A percentile compares a stretch with the other conserved stretches of the same genome.
These are phyloP conservation scores for Carpatolechia fugitivella DNA, from an alignment of 2,888 invertebrate genomes.

Conservation along the genomic window DNA sequence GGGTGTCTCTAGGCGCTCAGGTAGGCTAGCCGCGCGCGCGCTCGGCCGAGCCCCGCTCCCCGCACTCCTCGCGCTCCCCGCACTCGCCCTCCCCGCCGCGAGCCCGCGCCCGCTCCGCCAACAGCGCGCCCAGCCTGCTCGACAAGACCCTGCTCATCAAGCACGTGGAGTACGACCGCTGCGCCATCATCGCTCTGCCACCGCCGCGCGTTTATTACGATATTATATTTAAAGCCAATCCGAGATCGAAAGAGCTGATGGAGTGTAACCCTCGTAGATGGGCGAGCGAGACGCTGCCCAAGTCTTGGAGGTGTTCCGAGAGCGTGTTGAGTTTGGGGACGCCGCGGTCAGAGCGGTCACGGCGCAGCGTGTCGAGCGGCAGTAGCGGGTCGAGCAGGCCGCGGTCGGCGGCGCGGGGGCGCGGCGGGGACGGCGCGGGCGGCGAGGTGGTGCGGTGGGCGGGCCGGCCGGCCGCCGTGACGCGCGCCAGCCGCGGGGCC, in stretches of 20 bases:
- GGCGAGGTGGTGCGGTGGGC: constrained; percentile 54
- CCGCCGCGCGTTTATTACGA: constrained; percentile 67
- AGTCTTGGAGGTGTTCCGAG: constrained; percentile 72
- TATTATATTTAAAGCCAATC: constrained; percentile 49
- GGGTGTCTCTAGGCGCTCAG: constrained; percentile 83
- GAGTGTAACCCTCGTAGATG: constrained; percentile 59
- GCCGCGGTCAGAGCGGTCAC: constrained; percentile 45
- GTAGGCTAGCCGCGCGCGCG: constrained; percentile 81
- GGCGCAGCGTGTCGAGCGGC: constrained; percentile 43
- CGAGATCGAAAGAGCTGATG: constrained; percentile 48
- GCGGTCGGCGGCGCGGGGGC: constrained; percentile 31
- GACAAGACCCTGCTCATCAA: constrained; percentile 69
- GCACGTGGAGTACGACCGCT: constrained; percentile 64
- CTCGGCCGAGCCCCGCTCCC: constrained; percentile 64
- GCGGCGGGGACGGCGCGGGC: constrained; percentile 32
- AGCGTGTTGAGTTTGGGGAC: constrained; percentile 59
- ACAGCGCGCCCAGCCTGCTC: constrained; percentile 46
- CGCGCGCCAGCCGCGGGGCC: constrained; percentile 74
- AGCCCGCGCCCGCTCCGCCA: constrained; percentile 45
- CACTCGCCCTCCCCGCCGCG: constrained; percentile 50
- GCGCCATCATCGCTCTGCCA: constrained; percentile 70
- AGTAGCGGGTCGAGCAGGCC: constrained; percentile 34
- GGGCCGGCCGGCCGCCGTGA: constrained; percentile 70
- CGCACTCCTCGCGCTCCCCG: constrained; percentile 44
- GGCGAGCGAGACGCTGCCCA: constrained; percentile 64